Conservation (phyloP, 2,888 invertebrate genomes). For the Villa cingulata region DNA sequence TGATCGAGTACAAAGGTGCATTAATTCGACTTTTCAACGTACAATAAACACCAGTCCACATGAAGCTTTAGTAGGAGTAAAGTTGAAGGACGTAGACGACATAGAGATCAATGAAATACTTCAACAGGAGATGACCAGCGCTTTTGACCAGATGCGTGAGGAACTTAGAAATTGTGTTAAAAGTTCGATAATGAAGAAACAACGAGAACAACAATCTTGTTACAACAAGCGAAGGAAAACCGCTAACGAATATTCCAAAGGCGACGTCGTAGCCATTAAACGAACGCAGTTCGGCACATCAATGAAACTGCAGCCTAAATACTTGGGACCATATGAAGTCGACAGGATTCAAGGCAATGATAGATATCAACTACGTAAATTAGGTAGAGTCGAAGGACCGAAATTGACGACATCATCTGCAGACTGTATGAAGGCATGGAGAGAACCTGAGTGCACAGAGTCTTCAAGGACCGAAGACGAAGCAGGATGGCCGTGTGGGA, state of each 20-base stretch:
- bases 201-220: background rate
- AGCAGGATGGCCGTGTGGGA: too few relatives aligned
- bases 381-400: too few relatives aligned
- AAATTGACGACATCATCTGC: too few relatives aligned
- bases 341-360: too few relatives aligned
- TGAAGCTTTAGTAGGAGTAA: slow-evolving; percentile 5
- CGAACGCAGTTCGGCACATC: background rate
- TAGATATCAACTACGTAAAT: too few relatives aligned
- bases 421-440: too few relatives aligned
- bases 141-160: background rate
- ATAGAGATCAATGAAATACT: background rate
- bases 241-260: background rate
- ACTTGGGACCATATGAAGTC: too few relatives aligned
- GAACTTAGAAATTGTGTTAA: background rate
- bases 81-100: background rate
- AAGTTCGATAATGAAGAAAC: background rate
- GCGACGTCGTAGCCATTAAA: background rate
- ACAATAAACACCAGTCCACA: slow-evolving; percentile 3
- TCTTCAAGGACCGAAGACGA: too few relatives aligned
- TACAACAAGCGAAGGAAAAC: slow-evolving; percentile 1
- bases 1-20: slow-evolving; percentile 2
- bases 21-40: slow-evolving; percentile 4
- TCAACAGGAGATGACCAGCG: background rate
- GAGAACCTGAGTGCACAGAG: too few relatives aligned
- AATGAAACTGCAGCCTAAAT: too few relatives aligned